Conservation (phyloP, 2,797 vertebrate species). For the Catamblyrhynchus diadema region DNA sequence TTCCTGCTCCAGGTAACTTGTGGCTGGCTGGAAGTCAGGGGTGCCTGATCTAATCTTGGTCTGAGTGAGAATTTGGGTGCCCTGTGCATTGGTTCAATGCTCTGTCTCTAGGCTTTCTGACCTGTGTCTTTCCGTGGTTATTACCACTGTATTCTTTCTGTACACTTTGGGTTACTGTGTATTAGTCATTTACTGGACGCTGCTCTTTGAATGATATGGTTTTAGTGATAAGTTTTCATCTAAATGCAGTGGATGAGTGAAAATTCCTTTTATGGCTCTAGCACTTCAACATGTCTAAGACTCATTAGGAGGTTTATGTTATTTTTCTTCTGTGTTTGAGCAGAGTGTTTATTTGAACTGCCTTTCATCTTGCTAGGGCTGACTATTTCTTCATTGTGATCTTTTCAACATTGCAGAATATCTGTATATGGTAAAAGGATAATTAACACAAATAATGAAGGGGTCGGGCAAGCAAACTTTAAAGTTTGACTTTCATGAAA, state of each 20-base stretch:
- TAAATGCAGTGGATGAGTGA: not conserved
- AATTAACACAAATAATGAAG: not conserved
- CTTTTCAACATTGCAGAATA: not conserved
- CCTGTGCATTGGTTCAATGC: accelerated
- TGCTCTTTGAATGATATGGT: not conserved
- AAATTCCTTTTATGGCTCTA: not conserved
- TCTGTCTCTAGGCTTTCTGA: not conserved
- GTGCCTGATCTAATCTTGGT: not conserved
- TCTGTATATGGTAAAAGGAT: not conserved
- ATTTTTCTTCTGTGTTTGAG: not conserved
- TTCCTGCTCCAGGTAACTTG: accelerated
- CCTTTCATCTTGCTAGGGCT: slow-evolving; percentile 38
- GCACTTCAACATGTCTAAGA: not conserved
- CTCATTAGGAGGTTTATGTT: not conserved
- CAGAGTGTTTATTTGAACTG: slow-evolving; percentile 47
- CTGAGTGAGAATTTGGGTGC: not conserved
- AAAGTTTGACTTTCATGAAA: not conserved
- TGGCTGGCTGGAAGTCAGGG: not conserved
- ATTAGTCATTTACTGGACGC: not conserved
- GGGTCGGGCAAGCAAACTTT: no score
- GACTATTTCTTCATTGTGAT: not conserved
- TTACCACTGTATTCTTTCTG: not conserved
- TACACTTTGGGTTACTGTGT: not conserved
- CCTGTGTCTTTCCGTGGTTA: not conserved
- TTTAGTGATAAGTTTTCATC: not conserved